Evolutionary conservation across 2,797 vertebrate genomes (phyloP), one percentile per base, ranked within the genome.

Genomic region (Ataeniobius toweri): DNA sequence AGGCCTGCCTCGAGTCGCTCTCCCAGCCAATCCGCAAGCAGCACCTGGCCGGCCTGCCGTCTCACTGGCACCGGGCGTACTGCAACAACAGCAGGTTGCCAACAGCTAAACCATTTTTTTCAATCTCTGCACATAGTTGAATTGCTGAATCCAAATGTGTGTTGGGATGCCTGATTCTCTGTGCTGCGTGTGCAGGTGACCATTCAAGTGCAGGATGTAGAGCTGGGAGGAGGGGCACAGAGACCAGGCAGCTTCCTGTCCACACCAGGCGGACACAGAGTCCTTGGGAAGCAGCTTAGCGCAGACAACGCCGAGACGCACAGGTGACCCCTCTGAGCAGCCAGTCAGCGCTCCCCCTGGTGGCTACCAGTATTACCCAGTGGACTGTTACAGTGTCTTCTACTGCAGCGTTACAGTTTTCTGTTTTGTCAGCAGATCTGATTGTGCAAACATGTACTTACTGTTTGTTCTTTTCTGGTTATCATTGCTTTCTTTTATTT

Each of bases 241-340:
- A 96, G 97, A 0, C 96, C 95, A 78, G 95, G 81, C 83, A 93
- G 75, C 91, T 96, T 98, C 86, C 94, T 99, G 94, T 95, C 97
- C 73, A 95, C 96, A 0, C 95, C 94, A 68, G 93, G 97, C 0
- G 95, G 95, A 79, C 98, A 99, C 95, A 83, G 98, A 80, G 97
- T 98, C 71, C 95, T 99, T 12, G 98, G 97, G 89, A 99, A 99
- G 95, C 98, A 99, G 94, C 96, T 99, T 86, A 99, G 98, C 1
- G 97, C 98, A 0, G 98, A 99, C 95, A 98, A 97, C 18, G 98
- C 98, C 0, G 98, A 99, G 90, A 96, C 96, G 20, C 98, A 99
- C 96, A 98, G 98, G 98, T 99, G 95, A 96, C 87, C 67, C 78
- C 74, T 44, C n/a, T 63, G 65, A 46, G 6, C 79, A 80, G 74